A percentile compares a stretch with the other conserved stretches of the same genome.
phyloP scores from a whole-genome alignment of 2,113 vertebrate species.

The Marmota monax region DNA sequence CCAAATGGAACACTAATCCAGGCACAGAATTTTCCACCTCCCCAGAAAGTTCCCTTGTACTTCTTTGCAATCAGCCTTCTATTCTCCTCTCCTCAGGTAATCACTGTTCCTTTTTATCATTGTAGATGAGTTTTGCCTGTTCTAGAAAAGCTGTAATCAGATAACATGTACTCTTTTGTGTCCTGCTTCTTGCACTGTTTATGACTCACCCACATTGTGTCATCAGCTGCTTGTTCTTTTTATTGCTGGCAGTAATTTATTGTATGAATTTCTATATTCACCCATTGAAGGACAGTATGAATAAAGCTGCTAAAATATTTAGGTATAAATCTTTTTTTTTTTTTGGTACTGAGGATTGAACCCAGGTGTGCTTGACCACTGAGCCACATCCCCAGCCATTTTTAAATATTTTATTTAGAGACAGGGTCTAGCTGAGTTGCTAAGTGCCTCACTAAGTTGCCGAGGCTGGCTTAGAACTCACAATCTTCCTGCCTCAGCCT shows the following conservation, averaged over 20 bases:
- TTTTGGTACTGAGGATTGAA: too few relatives aligned
- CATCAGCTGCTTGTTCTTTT: neutral
- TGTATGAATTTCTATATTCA: neutral
- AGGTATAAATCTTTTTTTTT: neutral
- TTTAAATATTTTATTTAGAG: too few relatives aligned
- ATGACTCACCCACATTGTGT: neutral
- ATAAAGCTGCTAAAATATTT: slow-evolving; percentile 2
- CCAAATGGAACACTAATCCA: neutral
- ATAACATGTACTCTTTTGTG: neutral
- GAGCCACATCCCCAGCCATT: too few relatives aligned
- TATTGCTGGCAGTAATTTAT: neutral
- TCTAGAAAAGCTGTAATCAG: neutral
- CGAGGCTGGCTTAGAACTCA: too few relatives aligned
- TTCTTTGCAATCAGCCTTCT: neutral
- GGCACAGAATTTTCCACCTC: neutral
- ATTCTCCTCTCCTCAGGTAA: neutral
- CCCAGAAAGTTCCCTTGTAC: neutral
- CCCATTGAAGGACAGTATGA: neutral
- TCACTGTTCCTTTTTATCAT: neutral
- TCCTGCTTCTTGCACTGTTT: neutral
- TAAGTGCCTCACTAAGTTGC: too few relatives aligned
- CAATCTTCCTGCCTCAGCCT: too few relatives aligned
- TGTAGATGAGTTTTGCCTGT: neutral
- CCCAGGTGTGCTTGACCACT: too few relatives aligned
- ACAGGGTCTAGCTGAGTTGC: too few relatives aligned